These are phyloP conservation scores for Percopsis omiscomaycus DNA, from an alignment of 2,797 vertebrate species.

Conservation along the genomic window DNA sequence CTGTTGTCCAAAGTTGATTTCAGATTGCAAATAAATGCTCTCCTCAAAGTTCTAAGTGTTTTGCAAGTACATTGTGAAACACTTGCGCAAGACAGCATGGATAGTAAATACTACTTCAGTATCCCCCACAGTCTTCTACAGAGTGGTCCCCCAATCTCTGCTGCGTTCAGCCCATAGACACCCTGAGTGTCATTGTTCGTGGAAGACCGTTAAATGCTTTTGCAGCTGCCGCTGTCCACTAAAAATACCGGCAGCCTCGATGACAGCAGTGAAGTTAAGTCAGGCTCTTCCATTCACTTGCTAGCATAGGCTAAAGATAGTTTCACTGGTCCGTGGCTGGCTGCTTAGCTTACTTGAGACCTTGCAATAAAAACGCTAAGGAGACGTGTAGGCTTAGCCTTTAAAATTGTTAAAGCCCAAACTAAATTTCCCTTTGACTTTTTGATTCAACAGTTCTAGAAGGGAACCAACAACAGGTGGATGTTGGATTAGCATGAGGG, in stretches of 20 bases:
- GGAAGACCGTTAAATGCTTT: conserved; percentile 83
- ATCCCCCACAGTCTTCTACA: conserved; percentile 32
- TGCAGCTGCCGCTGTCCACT: conserved; percentile 84
- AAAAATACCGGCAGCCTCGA: conserved; percentile 83
- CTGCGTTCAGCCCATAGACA: conserved; percentile 70
- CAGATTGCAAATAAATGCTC: conserved; percentile 46
- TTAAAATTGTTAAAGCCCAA: conserved; percentile 24
- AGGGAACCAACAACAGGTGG: not conserved
- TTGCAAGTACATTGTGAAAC: conserved; percentile 50
- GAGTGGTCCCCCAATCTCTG: conserved; percentile 60
- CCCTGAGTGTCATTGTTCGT: conserved; percentile 82
- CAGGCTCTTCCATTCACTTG: conserved; percentile 82
- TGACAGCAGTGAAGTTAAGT: conserved; percentile 85
- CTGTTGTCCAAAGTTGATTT: conserved; percentile 60
- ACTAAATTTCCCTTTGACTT: conserved; percentile 7
- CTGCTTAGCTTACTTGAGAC: conserved; percentile 73
- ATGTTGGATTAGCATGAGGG: too few species aligned
- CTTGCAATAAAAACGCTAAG: conserved; percentile 68
- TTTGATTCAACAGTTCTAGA: not conserved
- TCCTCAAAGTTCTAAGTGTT: conserved; percentile 35
- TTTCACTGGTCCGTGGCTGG: conserved; percentile 63
- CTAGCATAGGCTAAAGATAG: conserved; percentile 82
- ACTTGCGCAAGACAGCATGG: conserved; percentile 9
- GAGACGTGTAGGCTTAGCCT: conserved; percentile 47
- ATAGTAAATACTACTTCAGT: conserved; percentile 15